These are phyloP conservation scores for Chloebia gouldiae DNA, from an alignment of 2,113 vertebrate genomes.

Conservation along the genomic window DNA sequence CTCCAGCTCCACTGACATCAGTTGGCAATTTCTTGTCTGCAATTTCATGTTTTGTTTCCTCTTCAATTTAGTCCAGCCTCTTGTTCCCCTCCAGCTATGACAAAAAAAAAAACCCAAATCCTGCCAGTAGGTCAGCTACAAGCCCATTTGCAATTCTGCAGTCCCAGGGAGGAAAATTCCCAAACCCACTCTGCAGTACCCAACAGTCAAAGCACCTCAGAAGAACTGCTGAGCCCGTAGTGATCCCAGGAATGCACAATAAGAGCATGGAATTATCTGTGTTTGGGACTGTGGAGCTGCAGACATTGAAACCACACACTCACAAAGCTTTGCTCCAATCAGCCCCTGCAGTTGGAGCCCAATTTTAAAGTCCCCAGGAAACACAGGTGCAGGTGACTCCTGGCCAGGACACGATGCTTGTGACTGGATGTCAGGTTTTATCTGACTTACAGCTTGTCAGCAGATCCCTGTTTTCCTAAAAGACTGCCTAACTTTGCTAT, in stretches of 20 bases:
- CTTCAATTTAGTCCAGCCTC: not conserved
- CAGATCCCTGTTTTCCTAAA: not conserved
- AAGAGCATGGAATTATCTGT: not conserved
- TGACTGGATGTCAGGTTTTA: not conserved
- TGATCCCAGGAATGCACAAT: not conserved
- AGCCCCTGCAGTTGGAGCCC: not conserved
- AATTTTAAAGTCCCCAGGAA: not conserved
- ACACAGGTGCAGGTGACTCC: not conserved
- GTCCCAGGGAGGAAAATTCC: not conserved
- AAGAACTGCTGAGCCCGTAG: not conserved
- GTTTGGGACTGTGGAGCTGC: not conserved
- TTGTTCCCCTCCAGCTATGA: not conserved
- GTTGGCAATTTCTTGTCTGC: conserved; percentile 46
- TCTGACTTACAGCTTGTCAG: not conserved
- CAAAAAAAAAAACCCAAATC: not conserved
- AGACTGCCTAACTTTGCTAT: not conserved
- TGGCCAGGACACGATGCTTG: not conserved
- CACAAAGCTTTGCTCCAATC: not conserved
- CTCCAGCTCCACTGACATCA: conserved; percentile 54
- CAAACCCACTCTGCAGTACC: not conserved
- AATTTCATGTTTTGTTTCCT: conserved; percentile 65
- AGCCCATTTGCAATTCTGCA: conserved; percentile 1
- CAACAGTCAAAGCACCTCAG: not conserved
- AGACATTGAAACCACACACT: not conserved
- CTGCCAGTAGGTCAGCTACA: not conserved